phyloP scores from a whole-genome alignment of 1,140 invertebrate genomes.

The Drosophila orena region DNA sequence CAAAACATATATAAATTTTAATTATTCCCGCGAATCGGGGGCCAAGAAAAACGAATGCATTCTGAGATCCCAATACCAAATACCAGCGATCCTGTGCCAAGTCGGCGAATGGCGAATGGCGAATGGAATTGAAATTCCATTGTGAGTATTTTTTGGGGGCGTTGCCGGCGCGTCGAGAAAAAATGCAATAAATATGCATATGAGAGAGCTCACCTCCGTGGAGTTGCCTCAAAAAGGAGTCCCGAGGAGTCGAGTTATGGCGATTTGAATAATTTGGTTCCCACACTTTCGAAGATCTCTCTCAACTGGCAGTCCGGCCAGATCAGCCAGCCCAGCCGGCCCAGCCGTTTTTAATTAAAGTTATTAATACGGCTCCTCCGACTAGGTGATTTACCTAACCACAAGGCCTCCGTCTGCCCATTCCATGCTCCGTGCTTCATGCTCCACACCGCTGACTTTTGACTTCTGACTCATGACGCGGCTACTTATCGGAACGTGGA shows the following conservation, averaged over 20 bases:
- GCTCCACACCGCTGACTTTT: slow-evolving; percentile 7
- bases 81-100: slow-evolving; percentile 25
- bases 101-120: slow-evolving; percentile 60
- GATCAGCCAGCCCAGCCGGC: slow-evolving; percentile 19
- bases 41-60: slow-evolving; percentile 62
- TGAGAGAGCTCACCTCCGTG: slow-evolving; percentile 58
- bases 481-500: slow-evolving; percentile 26
- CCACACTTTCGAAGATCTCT: slow-evolving; percentile 59
- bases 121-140: slow-evolving; percentile 85
- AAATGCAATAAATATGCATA: slow-evolving; percentile 85
- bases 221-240: slow-evolving; percentile 31
- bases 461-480: slow-evolving; percentile 31
- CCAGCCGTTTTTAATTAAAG: slow-evolving; percentile 77
- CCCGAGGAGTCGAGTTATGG: slow-evolving; percentile 56
- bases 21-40: slow-evolving; percentile 71
- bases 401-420: slow-evolving; percentile 15
- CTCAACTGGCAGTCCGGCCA: slow-evolving; percentile 6
- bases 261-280: slow-evolving; percentile 84
- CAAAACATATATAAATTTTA: slow-evolving; percentile 78
- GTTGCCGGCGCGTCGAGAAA: slow-evolving; percentile 79
- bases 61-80: slow-evolving; percentile 26
- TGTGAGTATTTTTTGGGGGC: slow-evolving; percentile 79
- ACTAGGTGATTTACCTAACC: slow-evolving; percentile 66
- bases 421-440: not conserved
- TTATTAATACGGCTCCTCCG: slow-evolving; percentile 73